Base-by-base conservation (phyloP, 2,888 invertebrate species). In the Terebella lapidaria region DNA sequence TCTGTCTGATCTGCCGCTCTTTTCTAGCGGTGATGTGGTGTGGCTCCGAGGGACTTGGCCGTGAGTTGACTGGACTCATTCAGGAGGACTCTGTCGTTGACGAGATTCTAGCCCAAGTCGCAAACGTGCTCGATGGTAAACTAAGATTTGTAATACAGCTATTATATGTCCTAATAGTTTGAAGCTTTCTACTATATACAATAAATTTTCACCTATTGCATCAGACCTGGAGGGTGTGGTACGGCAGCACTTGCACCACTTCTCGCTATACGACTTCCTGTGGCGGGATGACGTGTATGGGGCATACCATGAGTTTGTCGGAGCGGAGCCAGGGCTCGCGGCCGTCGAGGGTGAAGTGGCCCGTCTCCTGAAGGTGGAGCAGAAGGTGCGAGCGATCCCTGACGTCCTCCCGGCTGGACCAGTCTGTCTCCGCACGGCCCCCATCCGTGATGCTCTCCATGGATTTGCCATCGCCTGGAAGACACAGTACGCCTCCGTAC, bases 391-490 rank as follows among this genome's bases (percentile, higher is more conserved):
- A 10, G 67, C 42, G 54, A 63, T 68, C 24, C 69, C 70, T 22
- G 22, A 60, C 10, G 51, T 68, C 10, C 63, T 62, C 3, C 73
- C 75, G 4, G 73, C 75, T 26, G 80, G 80, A n/a, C 72, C 77
- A 2, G 70, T 80, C 30, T 75, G 71, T 60, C 69, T 80, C 22
- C 69, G 74, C 55, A 76, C 78, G 0, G 72, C 74, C 51, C 77
- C 77, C 1, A 73, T 79, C 61, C 74, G 74, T 57, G 74, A 78
- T 67, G 76, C 78, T 15, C 71, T 80, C 3, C 77, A 77, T 64
- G 78, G 78, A 2, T 79, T 80, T 68, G 72, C 79, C 54, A 72
- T 79, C 71, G 74, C 76, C 2, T 80, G 80, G 79, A 80, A 80
- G 64, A 77, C 74, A 53, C 73, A 75, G 62, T 80, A 76, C 71